Base-by-base conservation (phyloP, 2,113 vertebrate species). In the Phoenicopterus ruber region DNA sequence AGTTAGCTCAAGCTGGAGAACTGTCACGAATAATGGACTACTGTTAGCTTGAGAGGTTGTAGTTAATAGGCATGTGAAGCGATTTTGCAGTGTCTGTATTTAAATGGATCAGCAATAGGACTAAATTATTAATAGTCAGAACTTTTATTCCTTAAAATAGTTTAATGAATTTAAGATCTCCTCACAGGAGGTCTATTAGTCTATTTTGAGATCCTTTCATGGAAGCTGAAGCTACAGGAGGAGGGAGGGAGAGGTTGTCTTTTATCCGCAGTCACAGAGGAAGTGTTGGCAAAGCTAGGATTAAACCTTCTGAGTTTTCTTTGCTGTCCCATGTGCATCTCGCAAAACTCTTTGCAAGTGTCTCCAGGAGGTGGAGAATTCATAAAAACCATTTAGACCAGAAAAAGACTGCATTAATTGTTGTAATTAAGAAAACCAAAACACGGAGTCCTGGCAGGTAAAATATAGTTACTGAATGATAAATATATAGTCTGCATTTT, bases 141-240 rank as follows among this genome's bases (percentile, higher is more conserved):
- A 80, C n/a, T 80, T 73, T 24, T 54, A 19, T 82, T 81, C 22
- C 38, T 70, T 83, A 8, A 73, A 71, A 77, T 54, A 70, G 19
- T 90, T 91, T 80, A 94, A 96, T 73, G 62, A 81, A 76, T 90
- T 94, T 83, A 90, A 86, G n/a, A 70, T 74, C 47, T 79, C 40
- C 26, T 91, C 59, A 58, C 18, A 50, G 88, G 82, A 88, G 50
- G 50, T 88, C 55, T 62, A 1, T 95, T 83, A 84, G 72, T 77
- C 72, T 89, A n/a, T 88, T 96, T 77, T 80, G 82, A 92, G 67
- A 66, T 58, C 32, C 15, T 90, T 73, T 94, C 29, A 82, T 42
- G 59, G 90, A 92, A 86, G 80, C 28, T 5, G 4, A 87, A 94
- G 47, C 65, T 93, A 74, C 10, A 9, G 38, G 49, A 77, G 16